These are phyloP conservation scores for Motacilla tschutschensis DNA, from an alignment of 2,113 vertebrate genomes.

Conservation along the genomic window DNA sequence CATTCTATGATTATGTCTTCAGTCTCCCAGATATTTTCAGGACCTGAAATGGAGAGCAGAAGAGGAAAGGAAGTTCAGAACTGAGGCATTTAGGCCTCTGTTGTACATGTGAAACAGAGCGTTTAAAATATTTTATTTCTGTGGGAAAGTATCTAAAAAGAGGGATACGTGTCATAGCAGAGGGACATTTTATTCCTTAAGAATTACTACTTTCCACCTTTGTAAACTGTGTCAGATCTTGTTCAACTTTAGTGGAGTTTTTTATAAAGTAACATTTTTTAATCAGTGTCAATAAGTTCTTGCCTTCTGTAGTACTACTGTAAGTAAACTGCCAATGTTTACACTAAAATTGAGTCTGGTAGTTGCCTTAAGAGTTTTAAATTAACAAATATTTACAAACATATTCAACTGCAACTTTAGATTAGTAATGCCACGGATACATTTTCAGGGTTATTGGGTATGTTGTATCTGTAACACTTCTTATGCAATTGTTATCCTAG, in stretches of 20 bases:
- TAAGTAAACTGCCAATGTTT: not conserved
- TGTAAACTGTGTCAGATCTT: not conserved
- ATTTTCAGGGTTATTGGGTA: not conserved
- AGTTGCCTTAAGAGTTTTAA: not conserved
- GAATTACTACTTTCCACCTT: not conserved
- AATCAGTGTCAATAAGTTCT: not conserved
- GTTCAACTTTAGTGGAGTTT: not conserved
- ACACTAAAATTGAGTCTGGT: not conserved
- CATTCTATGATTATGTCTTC: not conserved
- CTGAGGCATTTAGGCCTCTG: not conserved
- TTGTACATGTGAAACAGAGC: not conserved
- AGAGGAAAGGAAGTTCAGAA: not conserved
- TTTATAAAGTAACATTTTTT: not conserved
- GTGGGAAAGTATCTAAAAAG: not conserved
- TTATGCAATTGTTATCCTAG: not conserved
- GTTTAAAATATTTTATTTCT: not conserved
- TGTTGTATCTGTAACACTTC: not conserved
- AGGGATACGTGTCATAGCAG: not conserved
- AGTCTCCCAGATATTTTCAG: not conserved
- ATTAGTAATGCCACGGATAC: not conserved
- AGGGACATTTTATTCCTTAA: not conserved
- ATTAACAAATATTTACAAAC: not conserved
- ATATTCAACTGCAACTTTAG: not conserved
- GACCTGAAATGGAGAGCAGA: not conserved
- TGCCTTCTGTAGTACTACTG: not conserved